Percentiles rank a stretch among this genome's conserved stretches.
phyloP scores from a whole-genome alignment of 2,888 invertebrate species.

The Leucozona laternaria region DNA sequence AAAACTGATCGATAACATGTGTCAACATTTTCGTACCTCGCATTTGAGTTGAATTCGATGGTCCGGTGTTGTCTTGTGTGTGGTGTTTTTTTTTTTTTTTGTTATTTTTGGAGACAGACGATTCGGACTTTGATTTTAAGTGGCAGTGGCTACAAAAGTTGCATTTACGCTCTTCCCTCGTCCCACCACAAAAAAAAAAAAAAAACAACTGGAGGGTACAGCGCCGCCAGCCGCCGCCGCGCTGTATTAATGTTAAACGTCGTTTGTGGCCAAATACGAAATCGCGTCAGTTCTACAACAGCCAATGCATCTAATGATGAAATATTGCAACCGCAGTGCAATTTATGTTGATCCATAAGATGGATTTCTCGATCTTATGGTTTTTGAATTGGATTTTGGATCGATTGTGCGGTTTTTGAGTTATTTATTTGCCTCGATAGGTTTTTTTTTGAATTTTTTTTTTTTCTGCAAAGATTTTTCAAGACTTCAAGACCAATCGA shows the following conservation, averaged over 20 bases:
- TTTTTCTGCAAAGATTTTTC: neutral
- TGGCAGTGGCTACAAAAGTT: neutral
- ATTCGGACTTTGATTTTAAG: conserved; percentile 5
- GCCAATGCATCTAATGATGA: conserved; percentile 69
- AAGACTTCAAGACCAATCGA: conserved; percentile 14
- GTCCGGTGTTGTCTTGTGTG: conserved; percentile 1
- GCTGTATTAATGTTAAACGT: conserved; percentile 49
- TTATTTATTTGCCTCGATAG: conserved; percentile 66
- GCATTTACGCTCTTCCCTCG: neutral
- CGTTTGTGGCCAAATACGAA: conserved; percentile 49
- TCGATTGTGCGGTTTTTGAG: conserved; percentile 71
- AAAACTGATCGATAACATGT: conserved; percentile 75
- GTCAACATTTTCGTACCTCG: conserved; percentile 70
- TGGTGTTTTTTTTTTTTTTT: neutral
- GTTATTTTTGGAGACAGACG: neutral
- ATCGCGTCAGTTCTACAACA: conserved; percentile 34
- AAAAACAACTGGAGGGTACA: neutral
- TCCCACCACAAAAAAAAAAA: neutral
- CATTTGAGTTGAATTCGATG: conserved; percentile 28
- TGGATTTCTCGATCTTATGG: conserved; percentile 72
- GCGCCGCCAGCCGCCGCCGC: too few relatives aligned
- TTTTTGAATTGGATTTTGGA: conserved; percentile 72
- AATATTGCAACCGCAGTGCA: conserved; percentile 72
- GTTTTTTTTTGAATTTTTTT: conserved; percentile 18
- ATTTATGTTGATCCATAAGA: conserved; percentile 67